phyloP scores from a whole-genome alignment of 2,888 invertebrate species.

The Gisinianus flammeolus region DNA sequence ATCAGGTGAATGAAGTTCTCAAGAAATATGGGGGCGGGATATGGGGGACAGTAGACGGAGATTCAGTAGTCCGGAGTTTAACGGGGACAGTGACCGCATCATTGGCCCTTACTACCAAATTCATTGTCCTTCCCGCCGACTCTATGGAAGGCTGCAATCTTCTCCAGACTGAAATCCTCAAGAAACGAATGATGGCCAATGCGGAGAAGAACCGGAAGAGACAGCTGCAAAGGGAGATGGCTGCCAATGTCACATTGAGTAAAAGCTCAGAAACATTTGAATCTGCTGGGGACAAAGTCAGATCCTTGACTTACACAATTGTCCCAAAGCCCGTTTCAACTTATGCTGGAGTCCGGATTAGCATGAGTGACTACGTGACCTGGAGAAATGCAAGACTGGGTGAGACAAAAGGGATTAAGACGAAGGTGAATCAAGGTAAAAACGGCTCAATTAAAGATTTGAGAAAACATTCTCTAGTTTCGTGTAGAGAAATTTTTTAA shows the following conservation, averaged over 20 bases:
- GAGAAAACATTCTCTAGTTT: no score
- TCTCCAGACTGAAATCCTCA: not conserved
- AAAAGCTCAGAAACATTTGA: not conserved
- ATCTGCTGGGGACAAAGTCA: no score
- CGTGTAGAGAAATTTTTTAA: no score
- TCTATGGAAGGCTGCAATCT: not conserved
- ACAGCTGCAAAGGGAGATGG: not conserved
- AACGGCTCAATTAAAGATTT: no score
- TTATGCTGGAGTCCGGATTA: not conserved
- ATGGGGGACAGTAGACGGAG: not conserved
- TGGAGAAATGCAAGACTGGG: no score
- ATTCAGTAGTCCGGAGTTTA: not conserved
- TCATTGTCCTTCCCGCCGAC: not conserved
- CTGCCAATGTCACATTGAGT: not conserved
- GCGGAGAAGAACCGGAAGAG: not conserved
- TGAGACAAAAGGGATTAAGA: no score
- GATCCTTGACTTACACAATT: not conserved
- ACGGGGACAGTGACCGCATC: not conserved
- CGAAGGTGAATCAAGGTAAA: no score
- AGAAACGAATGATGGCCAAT: not conserved
- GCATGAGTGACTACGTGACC: no score
- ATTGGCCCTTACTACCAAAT: not conserved
- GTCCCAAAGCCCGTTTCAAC: not conserved
- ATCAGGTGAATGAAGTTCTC: not conserved
- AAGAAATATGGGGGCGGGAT: not conserved